Conservation (phyloP, 1,140 invertebrate genomes). For the Pachypsylla venusta region DNA sequence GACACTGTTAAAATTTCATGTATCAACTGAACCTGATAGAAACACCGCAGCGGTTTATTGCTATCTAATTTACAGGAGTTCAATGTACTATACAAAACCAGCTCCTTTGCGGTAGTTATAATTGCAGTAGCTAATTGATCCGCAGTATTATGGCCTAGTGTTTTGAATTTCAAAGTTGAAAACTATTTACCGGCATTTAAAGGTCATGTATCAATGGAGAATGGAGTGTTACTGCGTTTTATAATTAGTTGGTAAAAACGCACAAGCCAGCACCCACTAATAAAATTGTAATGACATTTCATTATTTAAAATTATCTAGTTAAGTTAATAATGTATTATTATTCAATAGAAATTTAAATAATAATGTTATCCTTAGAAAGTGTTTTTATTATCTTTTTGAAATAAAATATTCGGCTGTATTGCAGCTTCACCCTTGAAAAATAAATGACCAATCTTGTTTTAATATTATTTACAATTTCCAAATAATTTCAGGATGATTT, state of each 20-base stretch:
- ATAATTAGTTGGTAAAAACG: too few relatives aligned
- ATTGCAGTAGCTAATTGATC: too few relatives aligned
- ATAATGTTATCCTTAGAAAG: neutral
- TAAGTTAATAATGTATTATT: neutral
- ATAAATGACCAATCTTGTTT: neutral
- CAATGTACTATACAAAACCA: too few relatives aligned
- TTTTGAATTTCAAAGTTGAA: too few relatives aligned
- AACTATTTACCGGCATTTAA: too few relatives aligned
- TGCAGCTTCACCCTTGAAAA: neutral
- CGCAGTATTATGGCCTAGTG: too few relatives aligned
- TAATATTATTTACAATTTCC: neutral
- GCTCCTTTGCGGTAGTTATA: too few relatives aligned
- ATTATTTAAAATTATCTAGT: neutral
- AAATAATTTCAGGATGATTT: constrained; percentile 55
- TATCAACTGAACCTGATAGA: neutral
- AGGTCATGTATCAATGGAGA: too few relatives aligned
- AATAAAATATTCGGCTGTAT: neutral
- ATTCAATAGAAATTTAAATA: neutral
- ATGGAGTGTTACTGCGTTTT: too few relatives aligned
- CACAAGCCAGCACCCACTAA: too few relatives aligned
- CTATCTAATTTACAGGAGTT: neutral
- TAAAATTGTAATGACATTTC: too few relatives aligned
- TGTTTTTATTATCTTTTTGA: constrained; percentile 13
- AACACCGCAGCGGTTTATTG: too few relatives aligned
- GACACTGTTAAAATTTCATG: neutral